phyloP scores from a whole-genome alignment of 2,113 vertebrate genomes.

The Merops nubicus region DNA sequence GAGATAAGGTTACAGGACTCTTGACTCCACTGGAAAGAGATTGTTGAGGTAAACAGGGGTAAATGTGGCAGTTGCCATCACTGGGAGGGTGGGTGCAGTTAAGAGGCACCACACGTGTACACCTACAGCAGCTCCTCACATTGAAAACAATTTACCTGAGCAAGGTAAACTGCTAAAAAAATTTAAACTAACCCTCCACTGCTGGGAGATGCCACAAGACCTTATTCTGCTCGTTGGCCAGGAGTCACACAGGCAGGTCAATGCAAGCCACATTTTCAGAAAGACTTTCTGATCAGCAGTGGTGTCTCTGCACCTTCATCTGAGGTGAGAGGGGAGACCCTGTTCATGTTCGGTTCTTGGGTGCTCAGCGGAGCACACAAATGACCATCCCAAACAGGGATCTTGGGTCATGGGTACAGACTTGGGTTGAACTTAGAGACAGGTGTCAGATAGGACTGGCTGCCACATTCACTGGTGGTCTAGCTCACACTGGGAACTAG shows the following conservation, averaged over 20 bases:
- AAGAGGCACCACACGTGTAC: background rate
- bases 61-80: background rate
- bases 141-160: background rate
- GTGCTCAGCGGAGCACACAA: background rate
- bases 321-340: background rate
- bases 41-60: background rate
- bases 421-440: background rate
- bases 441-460: background rate
- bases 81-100: background rate
- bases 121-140: background rate
- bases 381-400: background rate
- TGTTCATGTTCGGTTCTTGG: background rate
- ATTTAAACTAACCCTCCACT: background rate
- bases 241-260: background rate
- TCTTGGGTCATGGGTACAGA: background rate
- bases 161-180: background rate
- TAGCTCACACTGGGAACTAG: background rate
- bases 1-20: background rate
- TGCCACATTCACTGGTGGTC: background rate
- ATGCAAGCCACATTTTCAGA: background rate
- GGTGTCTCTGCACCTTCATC: background rate
- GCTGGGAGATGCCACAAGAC: background rate
- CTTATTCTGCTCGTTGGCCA: background rate
- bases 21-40: background rate
- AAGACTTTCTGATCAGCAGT: background rate